Evolutionary conservation across 1,140 invertebrate genomes (phyloP), one percentile per base, ranked within the genome.

Genomic region (Pseudomyrmex cubaensis): DNA sequence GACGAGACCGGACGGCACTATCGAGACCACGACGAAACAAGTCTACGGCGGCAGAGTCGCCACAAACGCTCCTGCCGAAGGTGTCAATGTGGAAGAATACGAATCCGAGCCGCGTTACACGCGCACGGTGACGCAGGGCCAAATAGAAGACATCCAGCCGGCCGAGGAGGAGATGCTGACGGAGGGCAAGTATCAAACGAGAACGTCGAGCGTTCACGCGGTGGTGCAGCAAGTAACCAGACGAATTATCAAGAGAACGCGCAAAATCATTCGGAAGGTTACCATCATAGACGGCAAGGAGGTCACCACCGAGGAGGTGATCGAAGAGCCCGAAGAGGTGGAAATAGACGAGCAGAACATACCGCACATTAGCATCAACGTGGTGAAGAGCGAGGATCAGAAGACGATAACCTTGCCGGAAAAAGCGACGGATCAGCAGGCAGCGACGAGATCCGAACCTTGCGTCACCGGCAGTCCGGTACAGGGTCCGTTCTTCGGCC

Each of bases 201-300:
- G 93, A 44, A 94, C 95, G 10, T 96, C 96, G 10, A 96, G 95
- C 86, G 96, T 97, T 0, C 96, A 96, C 44, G 96, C 97, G 17
- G 96, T 97, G 9, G 96, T 97, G 8, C 96, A 97, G 88, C 97
- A 97, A 94, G 96, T 97, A 5, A 97, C 96, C 0, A 96, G 96
- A 86, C 95, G 96, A 93, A 96, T 97, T 46, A 96, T 97, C 62
- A 95, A 97, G 85, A 97, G 96, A 91, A 97, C 95, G 64, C 95
- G 96, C 64, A 96, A 96, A 88, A 96, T 97, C 62, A 97, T 97
- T 57, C 95, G 97, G 69, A 96, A 96, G 88, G 95, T 97, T 4
- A 96, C 96, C 0, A 96, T 98, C 9, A 96, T 98, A 74, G 96
- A 98, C 92, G 97, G 97, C 0, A 97, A 97, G 94, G 97, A 98